Conservation (phyloP, 1,140 invertebrate genomes). For the Glossosoma conforme region DNA sequence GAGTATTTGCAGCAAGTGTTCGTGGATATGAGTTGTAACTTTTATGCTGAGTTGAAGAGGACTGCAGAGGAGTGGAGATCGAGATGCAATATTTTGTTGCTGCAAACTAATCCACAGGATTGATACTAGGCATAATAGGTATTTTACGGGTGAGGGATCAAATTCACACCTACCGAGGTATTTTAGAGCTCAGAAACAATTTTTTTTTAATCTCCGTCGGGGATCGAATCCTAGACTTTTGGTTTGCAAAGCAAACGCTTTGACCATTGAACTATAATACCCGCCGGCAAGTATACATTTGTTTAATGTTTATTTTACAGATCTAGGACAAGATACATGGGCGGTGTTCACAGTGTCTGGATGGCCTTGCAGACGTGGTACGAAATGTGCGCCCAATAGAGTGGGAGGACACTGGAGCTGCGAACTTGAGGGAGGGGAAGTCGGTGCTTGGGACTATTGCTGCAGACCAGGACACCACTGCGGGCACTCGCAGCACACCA, state of each 20-base stretch:
- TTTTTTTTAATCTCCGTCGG: not conserved
- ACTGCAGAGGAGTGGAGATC: too few species aligned
- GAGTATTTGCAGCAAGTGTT: too few species aligned
- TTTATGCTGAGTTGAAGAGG: too few species aligned
- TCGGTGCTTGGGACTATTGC: slow-evolving; percentile 74
- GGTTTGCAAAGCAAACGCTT: not conserved
- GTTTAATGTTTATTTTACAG: slow-evolving; percentile 6
- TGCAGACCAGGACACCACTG: slow-evolving; percentile 73
- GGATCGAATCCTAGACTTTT: not conserved
- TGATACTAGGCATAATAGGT: too few species aligned
- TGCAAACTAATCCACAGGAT: too few species aligned
- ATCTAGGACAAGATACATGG: slow-evolving; percentile 50
- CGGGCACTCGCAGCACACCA: slow-evolving; percentile 72
- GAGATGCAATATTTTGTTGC: too few species aligned
- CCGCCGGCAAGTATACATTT: too few species aligned
- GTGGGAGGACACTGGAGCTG: slow-evolving; percentile 73
- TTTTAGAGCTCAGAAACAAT: too few species aligned
- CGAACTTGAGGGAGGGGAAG: slow-evolving; percentile 64
- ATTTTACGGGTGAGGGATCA: too few species aligned
- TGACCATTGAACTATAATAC: not conserved
- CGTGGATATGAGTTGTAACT: too few species aligned
- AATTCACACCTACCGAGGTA: too few species aligned
- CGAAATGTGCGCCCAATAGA: slow-evolving; percentile 63
- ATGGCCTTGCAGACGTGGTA: slow-evolving; percentile 66
- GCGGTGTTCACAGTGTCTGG: slow-evolving; percentile 71